A percentile compares a stretch with the other conserved stretches of the same genome.
Conservation (phyloP, 2,888 invertebrate species). For the Drosophila diplacantha region DNA sequence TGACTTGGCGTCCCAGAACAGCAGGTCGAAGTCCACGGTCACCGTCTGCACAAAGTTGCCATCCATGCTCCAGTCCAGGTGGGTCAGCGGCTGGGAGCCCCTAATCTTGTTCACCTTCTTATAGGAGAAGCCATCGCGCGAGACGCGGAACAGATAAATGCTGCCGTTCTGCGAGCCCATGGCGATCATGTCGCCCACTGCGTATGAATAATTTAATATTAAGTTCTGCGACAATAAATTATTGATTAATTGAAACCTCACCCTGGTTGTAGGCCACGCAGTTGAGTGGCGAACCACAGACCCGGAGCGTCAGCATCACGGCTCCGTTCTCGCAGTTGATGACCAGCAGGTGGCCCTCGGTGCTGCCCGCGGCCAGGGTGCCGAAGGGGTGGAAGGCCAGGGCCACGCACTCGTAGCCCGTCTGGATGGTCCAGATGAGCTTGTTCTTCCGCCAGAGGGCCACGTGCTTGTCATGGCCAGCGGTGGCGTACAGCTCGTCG, state of each 20-base stretch:
- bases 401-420: conserved; percentile 92
- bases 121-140: conserved; percentile 92
- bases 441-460: conserved; percentile 94
- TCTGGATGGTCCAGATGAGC: conserved; percentile 91
- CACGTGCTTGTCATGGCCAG: conserved; percentile 93
- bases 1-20: conserved; percentile 95
- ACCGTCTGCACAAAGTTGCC: conserved; percentile 92
- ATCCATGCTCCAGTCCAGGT: conserved; percentile 94
- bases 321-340: conserved; percentile 92
- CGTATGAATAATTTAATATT: not conserved
- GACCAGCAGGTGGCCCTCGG: conserved; percentile 91
- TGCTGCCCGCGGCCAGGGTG: conserved; percentile 91
- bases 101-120: conserved; percentile 93
- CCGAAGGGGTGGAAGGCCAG: conserved; percentile 93
- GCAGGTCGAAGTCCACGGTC: conserved; percentile 91
- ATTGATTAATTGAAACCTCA: conserved; percentile 73
- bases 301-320: conserved; percentile 89
- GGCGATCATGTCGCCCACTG: conserved; percentile 91
- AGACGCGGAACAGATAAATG: conserved; percentile 89
- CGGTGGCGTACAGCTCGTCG: conserved; percentile 93
- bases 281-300: conserved; percentile 91
- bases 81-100: conserved; percentile 89
- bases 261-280: conserved; percentile 93
- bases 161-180: conserved; percentile 93
- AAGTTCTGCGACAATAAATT: not conserved